These are phyloP conservation scores for Schizopygopsis malacanthus DNA, from an alignment of 2,797 vertebrate genomes.

Conservation along the genomic window DNA sequence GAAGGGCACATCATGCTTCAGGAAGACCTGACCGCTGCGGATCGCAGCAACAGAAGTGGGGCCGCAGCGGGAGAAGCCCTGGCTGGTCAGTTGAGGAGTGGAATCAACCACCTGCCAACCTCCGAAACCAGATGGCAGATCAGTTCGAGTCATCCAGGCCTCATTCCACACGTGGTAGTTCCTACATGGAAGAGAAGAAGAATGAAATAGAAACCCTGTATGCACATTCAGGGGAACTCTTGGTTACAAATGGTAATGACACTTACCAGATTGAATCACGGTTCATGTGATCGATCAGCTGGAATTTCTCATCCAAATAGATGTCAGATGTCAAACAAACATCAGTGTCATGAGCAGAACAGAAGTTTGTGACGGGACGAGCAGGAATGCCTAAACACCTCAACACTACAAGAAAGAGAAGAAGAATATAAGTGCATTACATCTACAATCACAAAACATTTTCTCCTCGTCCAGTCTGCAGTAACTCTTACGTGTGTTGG, in stretches of 20 bases:
- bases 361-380: conserved; percentile 91
- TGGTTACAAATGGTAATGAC: too few species aligned
- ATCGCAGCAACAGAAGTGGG: conserved; percentile 82
- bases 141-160: conserved; percentile 92
- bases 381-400: conserved; percentile 88
- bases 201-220: background rate
- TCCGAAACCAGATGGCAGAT: conserved; percentile 84
- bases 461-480: background rate
- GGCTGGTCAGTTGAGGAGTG: conserved; percentile 91
- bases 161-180: conserved; percentile 97
- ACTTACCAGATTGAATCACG: conserved; percentile 89
- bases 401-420: conserved; percentile 10
- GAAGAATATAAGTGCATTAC: background rate
- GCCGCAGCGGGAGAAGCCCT: conserved; percentile 74
- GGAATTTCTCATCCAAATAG: conserved; percentile 88
- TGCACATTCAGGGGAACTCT: background rate
- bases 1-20: conserved; percentile 79
- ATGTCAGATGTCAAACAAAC: conserved; percentile 89
- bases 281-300: conserved; percentile 85
- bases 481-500: conserved; percentile 76
- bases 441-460: background rate
- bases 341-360: conserved; percentile 93
- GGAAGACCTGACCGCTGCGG: conserved; percentile 72
- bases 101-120: conserved; percentile 93
- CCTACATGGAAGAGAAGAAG: conserved; percentile 69